Conservation (phyloP, 2,888 invertebrate genomes). For the Cerceris ruficornis region DNA sequence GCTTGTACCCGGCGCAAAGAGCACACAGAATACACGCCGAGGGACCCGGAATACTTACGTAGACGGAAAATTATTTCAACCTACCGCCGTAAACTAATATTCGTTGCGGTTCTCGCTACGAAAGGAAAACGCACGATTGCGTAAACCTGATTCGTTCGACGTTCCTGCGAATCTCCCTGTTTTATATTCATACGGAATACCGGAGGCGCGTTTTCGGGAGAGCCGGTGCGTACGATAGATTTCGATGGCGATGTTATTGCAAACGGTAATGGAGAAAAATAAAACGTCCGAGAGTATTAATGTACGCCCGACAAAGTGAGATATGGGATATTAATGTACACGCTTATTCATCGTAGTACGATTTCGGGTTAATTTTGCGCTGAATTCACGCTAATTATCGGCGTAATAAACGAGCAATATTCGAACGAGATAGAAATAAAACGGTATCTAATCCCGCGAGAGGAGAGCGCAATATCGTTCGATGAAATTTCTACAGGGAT, state of each 20-base stretch:
- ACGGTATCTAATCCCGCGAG: too few relatives aligned
- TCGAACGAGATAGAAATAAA: background rate
- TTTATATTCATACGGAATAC: conserved; percentile 1
- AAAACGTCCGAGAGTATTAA: too few relatives aligned
- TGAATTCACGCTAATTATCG: background rate
- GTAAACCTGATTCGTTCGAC: background rate
- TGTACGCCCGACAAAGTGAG: too few relatives aligned
- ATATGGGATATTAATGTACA: too few relatives aligned
- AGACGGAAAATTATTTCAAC: background rate
- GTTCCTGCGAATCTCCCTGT: background rate
- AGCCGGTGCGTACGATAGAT: background rate
- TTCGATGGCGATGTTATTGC: background rate
- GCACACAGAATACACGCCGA: background rate
- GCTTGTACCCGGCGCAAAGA: background rate
- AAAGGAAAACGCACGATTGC: background rate
- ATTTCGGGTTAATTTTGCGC: background rate
- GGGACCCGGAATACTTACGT: background rate
- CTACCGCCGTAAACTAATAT: background rate
- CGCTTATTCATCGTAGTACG: too few relatives aligned
- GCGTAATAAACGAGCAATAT: background rate
- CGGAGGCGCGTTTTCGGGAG: background rate
- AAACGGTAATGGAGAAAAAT: background rate
- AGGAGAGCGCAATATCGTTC: too few relatives aligned
- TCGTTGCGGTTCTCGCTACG: background rate
- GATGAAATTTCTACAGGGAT: too few relatives aligned